Base-by-base conservation (phyloP, 2,797 vertebrate species). In the Denticeps clupeoides region DNA sequence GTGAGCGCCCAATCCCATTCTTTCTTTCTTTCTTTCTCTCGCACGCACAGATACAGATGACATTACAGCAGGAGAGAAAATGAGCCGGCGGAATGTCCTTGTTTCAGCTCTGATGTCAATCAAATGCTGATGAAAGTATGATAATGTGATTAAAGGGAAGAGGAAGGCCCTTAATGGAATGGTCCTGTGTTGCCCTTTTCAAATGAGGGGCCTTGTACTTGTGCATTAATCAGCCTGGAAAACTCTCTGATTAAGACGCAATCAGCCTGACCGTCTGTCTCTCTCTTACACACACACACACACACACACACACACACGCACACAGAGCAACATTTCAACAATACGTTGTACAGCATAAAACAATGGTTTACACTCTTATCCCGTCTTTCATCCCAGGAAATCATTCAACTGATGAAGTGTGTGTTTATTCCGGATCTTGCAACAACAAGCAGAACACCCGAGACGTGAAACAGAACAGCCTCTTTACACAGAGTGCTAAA, bases 201-300 rank as follows among this genome's bases (percentile, higher is more conserved):
- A 57, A 58, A 58, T n/a, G n/a, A 60, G 37, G 28, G 28, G 45
- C 47, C 47, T 57, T 56, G 52, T 26, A 56, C 45, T 44, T 41
- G 35, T 43, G 50, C 46, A 53, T 63, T 43, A 59, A 56, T 63
- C 45, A 56, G 41, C 40, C 32, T 49, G 5, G 22, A 33, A 55
- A 49, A 43, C 16, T 13, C 22, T 48, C 51, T 58, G 58, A 64
- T 55, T 64, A 46, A 58, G 46, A 37, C 25, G 41, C 51, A 51
- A 57, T 63, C 47, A 54, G 47, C 41, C 38, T 16, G 13, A 18
- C 16, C 9, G n/a, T n/a, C n/a, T n/a, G n/a, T n/a, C n/a, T n/a
- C n/a, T n/a, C n/a, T n/a, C 49, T 43, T 45, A 16, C 29, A 27
- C 18, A 24, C 19, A 38, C 23, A 29, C 21, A 40, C 44, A 22